Evolutionary conservation across 1,140 invertebrate genomes (phyloP), one percentile per base, ranked within the genome.

Genomic region (Diachasmimorpha longicaudata): DNA sequence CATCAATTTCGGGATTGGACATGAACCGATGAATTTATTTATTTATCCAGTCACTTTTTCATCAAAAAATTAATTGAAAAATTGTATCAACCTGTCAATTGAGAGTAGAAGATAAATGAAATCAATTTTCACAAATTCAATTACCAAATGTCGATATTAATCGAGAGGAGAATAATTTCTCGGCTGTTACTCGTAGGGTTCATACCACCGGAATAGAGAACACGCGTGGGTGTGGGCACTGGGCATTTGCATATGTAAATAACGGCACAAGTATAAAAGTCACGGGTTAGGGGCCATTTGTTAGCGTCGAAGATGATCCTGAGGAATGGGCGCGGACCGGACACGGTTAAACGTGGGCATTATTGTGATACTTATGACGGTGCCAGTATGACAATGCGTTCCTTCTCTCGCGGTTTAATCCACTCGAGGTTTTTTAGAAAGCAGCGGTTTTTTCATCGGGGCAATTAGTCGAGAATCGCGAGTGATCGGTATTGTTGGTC

Each of bases 201-300:
- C n/a, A 46, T 46, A 52, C 36, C 36, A 23, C 2, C 4, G 21
- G 31, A 58, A 48, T 21, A 31, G 23, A 19, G 66, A 52, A 70
- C 63, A 70, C 42, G 77, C 68, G 77, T 74, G 73, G 52, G 77
- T 70, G 77, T 74, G 73, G 48, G 21, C 25, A n/a, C 6, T n/a
- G 19, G 48, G 69, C 21, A 76, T 74, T 68, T 76, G 78, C 77
- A 76, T 76, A 76, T 79, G 78, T 78, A 78, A 80, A 80, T 80
- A 78, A 77, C 72, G 42, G 52, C 36, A 48, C 75, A 48, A 3
- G 73, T 70, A 73, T 77, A 79, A 77, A 70, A 77, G 74, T 77
- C 68, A 77, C 68, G 31, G 31, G 31, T 36, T 66, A 36, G 77
- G 44, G 52, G 75, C 72, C 75, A 79, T 80, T 79, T 76, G 75